Evolutionary conservation across 64 coral and sea anemone genomes (phyloP), one percentile per base, ranked within the genome.

Genomic region (Montipora efflorescens): DNA sequence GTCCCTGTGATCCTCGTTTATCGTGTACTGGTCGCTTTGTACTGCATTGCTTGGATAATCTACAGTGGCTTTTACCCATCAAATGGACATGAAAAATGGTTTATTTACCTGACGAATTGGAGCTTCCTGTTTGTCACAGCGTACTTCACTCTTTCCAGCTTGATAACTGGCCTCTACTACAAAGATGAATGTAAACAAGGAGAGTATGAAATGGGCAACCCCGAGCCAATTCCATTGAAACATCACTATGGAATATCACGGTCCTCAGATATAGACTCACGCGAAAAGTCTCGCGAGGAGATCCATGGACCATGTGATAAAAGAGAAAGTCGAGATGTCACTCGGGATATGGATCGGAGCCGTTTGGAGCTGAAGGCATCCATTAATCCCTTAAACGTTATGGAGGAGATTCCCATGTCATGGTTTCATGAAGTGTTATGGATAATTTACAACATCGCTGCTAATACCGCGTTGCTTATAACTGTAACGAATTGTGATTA

Each of bases 41-140:
- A 98, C 84, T 98, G 96, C 67, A 83, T 74, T 75, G 88, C 70
- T 8, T 98, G 96, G 96, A 81, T 95, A 59, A 92, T 98, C 43
- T 84, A 48, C 28, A 92, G 96, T 44, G 90, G 92, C 15, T 87
- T 89, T 16, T 62, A 98, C 43, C 50, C 67, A 48, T 71, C 77
- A 8, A 98, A 92, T 74, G 85, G 79, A 62, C 59, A 98, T 15
- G 89, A 92, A 10, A 98, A 98, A 51, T 98, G 96, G 96, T 98
- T 98, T 66, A 98, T 95, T 47, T 98, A 92, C 84, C 90, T 98
- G 0, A 98, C 93, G 49, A 98, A 98, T 89, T 98, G 96, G 96
- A 87, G 88, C 1, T 98, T 95, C 50, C 25, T 98, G 1, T 89
- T 92, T 19, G 21, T 98, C 15, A 98, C 96, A 10, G 22, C 91